Evolutionary conservation across 2,888 invertebrate species (phyloP).

Genomic region (Rosalia funebris): DNA sequence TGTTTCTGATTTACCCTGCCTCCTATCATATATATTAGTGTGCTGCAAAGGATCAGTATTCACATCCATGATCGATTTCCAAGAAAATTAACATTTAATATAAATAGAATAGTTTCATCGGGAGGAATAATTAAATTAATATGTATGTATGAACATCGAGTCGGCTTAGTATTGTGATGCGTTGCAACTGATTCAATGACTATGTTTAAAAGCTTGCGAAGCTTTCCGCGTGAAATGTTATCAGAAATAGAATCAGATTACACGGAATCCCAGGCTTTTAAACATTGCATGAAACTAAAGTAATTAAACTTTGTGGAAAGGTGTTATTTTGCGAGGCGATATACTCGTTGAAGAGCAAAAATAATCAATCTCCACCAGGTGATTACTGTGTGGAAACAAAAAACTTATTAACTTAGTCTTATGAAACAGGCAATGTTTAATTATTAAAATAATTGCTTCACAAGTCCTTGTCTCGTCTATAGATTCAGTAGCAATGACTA

Average conservation of each 20-base stretch:
- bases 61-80: conserved; percentile 33
- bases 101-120: conserved; percentile 11
- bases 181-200: conserved; percentile 46
- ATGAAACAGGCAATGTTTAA: no score
- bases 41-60: conserved; percentile 63
- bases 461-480: no score
- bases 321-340: conserved; percentile 39
- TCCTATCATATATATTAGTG: conserved; percentile 72
- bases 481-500: no score
- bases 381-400: no score
- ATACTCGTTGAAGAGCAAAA: conserved; percentile 2
- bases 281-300: conserved; percentile 46
- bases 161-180: conserved; percentile 24
- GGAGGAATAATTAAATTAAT: conserved; percentile 14
- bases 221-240: conserved; percentile 48
- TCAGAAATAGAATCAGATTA: conserved; percentile 56
- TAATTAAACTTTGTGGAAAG: conserved; percentile 44
- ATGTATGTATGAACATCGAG: conserved; percentile 8
- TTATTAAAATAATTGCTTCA: no score
- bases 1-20: conserved; percentile 53
- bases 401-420: no score
- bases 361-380: conserved; percentile 1
- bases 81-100: neutral
- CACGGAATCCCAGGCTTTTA: conserved; percentile 51
- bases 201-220: conserved; percentile 43